Evolutionary conservation across 2,888 invertebrate species (phyloP), one percentile per base, ranked within the genome.

Genomic region (Glyphotaelius pellucidus): DNA sequence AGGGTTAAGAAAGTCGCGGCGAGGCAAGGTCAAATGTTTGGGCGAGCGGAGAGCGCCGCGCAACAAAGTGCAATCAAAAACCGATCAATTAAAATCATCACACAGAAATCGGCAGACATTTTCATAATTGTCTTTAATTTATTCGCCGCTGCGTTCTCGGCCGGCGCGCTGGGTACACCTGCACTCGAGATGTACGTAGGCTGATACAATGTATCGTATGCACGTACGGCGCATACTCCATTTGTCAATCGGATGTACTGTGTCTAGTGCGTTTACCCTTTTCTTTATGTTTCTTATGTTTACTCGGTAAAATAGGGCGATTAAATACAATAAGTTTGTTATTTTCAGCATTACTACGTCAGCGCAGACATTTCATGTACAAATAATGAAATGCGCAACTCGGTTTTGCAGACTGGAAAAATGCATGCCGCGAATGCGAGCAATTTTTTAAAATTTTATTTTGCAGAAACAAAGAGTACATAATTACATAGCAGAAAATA

Each of bases 1-100:
- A n/a, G n/a, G n/a, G n/a, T n/a, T n/a, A 89, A 89, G 79, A 89
- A 89, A 89, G 89, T 81, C 85, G 38, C 85, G 38, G 85, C 85
- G 85, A 38, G 85, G 85, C 85, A 38, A 85, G 85, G 85, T 85
- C 85, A 85, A 85, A 38, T 38, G 85, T 4, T 35, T 79, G 79
- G 32, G 38, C 79, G 89, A 89, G 81, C 38, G 30, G 7, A 12
- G 38, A 32, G 80, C 89, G 80, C 38, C 35, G 80, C 67, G 89
- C 89, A 32, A 9, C 81, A 81, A 81, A 19, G 81, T n/a, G 25
- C 9, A n/a, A 67, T 67, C 67, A 67, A 67, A 67, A 67, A 67
- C 25, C 67, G 67, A 67, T 67, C 67, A 67, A 67, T 67, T 67
- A 25, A 67, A 67, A n/a, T 67, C 67, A 67, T 9, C 25, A 7